phyloP scores from a whole-genome alignment of 1,140 invertebrate genomes.

The Drosophila dunni region DNA sequence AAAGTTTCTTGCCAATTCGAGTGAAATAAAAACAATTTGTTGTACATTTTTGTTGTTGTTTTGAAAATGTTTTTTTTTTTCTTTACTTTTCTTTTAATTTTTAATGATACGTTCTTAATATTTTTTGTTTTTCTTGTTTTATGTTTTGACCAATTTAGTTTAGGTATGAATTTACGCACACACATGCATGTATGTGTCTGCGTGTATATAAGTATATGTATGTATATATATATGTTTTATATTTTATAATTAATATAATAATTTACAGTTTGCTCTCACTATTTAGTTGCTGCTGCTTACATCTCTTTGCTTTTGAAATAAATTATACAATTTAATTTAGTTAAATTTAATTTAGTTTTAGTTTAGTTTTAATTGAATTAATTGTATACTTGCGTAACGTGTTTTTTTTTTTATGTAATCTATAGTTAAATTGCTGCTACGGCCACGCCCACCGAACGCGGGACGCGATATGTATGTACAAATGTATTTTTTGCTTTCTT shows the following conservation, averaged over 20 bases:
- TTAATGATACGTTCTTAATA: conserved; percentile 67
- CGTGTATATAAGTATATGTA: conserved; percentile 29
- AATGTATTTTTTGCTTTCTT: conserved; percentile 82
- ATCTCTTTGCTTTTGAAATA: conserved; percentile 44
- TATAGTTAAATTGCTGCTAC: conserved; percentile 63
- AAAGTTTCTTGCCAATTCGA: conserved; percentile 59
- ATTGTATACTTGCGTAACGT: conserved; percentile 82
- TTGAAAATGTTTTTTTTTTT: conserved; percentile 69
- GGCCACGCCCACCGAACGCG: conserved; percentile 66
- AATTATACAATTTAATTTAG: conserved; percentile 69
- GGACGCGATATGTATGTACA: conserved; percentile 79
- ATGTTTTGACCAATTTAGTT: conserved; percentile 57
- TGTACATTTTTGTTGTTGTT: conserved; percentile 60
- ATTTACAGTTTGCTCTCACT: conserved; percentile 70
- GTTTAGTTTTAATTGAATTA: conserved; percentile 76
- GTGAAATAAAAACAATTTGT: conserved; percentile 74
- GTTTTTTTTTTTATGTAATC: conserved; percentile 43
- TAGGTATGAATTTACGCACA: conserved; percentile 36
- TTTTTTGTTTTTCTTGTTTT: conserved; percentile 40
- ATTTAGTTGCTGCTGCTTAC: conserved; percentile 53
- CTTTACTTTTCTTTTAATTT: conserved; percentile 45
- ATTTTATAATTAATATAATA: conserved; percentile 50
- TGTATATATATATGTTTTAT: conserved; percentile 25
- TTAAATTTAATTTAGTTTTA: conserved; percentile 57
- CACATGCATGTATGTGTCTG: conserved; percentile 20